phyloP scores from a whole-genome alignment of 1,140 invertebrate species.

The Cotesia vestalis region DNA sequence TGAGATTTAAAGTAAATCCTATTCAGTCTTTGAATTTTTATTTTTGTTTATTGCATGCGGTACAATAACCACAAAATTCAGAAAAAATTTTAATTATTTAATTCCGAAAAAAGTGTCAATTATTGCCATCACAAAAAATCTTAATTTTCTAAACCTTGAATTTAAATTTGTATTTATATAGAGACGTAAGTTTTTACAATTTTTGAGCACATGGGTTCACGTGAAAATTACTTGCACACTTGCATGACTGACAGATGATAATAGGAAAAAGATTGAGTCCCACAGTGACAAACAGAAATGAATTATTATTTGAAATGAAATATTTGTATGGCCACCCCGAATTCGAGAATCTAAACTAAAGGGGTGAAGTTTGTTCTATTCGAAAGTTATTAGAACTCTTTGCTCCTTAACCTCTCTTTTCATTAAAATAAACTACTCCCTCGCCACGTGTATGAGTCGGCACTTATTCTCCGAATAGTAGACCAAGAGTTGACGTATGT shows the following conservation, averaged over 20 bases:
- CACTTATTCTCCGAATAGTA: conserved; percentile 28
- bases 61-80: too few species aligned
- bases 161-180: neutral
- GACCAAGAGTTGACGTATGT: conserved; percentile 16
- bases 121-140: neutral
- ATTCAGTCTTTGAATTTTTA: neutral
- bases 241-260: conserved; percentile 24
- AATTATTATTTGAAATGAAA: conserved; percentile 24
- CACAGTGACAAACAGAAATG: conserved; percentile 32
- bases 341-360: conserved; percentile 45
- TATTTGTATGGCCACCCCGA: too few species aligned
- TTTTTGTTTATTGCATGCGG: too few species aligned
- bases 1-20: conserved; percentile 32
- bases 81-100: too few species aligned
- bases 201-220: neutral
- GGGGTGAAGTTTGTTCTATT: conserved; percentile 32
- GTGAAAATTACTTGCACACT: conserved; percentile 31
- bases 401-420: too few species aligned
- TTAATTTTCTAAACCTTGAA: neutral
- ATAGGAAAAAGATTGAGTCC: conserved; percentile 29
- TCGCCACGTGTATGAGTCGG: conserved; percentile 34
- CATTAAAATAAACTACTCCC: neutral
- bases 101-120: too few species aligned
- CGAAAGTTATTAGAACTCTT: neutral
- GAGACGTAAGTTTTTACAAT: neutral